Conservation (phyloP, 2,797 vertebrate species). For the Garrulus glandarius region DNA sequence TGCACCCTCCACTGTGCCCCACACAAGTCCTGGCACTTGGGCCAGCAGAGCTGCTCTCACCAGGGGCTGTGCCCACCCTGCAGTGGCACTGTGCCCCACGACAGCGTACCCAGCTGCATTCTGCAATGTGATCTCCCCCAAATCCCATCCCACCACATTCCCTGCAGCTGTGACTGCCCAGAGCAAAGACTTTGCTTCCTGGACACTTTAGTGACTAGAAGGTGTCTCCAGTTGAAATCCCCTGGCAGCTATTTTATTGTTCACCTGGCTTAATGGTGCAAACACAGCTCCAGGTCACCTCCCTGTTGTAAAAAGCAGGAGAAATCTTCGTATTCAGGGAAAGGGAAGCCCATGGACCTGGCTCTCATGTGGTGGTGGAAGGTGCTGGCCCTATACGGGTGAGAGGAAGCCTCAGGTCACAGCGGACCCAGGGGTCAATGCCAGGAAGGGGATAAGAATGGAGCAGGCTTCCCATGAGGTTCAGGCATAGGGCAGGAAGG, state of each 20-base stretch:
- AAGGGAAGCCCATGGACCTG: background rate
- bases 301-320: background rate
- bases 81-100: background rate
- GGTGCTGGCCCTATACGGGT: background rate
- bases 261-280: background rate
- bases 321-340: fast-evolving
- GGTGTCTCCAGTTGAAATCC: background rate
- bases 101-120: fast-evolving
- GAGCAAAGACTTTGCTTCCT: background rate
- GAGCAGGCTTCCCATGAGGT: background rate
- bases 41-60: background rate
- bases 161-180: background rate
- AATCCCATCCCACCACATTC: background rate
- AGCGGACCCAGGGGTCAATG: background rate
- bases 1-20: background rate
- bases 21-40: background rate
- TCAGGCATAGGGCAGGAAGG: background rate
- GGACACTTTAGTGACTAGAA: background rate
- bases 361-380: fast-evolving
- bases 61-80: background rate
- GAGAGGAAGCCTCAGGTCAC: background rate
- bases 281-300: background rate
- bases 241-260: background rate
- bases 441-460: slow-evolving; percentile 17
- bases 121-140: background rate